Evolutionary conservation across 2,797 vertebrate species (phyloP).

Genomic region (Cottoperca gobio): DNA sequence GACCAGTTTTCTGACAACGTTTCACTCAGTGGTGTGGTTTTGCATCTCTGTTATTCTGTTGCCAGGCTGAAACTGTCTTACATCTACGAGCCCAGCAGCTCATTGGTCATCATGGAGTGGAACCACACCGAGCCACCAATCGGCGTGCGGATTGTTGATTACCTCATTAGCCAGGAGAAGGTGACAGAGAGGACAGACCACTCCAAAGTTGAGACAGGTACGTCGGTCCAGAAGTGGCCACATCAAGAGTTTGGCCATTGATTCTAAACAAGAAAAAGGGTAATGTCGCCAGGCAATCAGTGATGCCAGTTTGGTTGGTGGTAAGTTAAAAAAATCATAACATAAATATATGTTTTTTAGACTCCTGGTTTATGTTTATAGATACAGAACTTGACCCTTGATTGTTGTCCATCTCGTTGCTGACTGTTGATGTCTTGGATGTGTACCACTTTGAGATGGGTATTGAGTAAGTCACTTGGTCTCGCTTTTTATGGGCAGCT

Average conservation of each 20-base stretch:
- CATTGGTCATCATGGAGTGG: constrained; percentile 96
- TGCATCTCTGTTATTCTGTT: constrained; percentile 42
- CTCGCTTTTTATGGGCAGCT: constrained; percentile 42
- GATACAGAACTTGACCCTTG: neutral
- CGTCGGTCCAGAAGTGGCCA: constrained; percentile 12
- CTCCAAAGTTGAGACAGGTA: constrained; percentile 98
- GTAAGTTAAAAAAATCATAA: neutral
- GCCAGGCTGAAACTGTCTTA: constrained; percentile 92
- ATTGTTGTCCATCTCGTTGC: neutral
- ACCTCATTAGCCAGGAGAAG: constrained; percentile 97
- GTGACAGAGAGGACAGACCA: constrained; percentile 96
- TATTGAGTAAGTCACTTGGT: constrained; percentile 48
- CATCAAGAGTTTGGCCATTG: constrained; percentile 4
- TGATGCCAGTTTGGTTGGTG: neutral
- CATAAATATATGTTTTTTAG: neutral
- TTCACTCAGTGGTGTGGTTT: constrained; percentile 24
- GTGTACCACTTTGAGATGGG: constrained; percentile 24
- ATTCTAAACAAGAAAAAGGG: neutral
- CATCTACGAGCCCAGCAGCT: constrained; percentile 96
- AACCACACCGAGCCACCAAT: constrained; percentile 95
- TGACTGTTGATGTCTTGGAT: constrained; percentile 34
- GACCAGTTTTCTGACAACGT: constrained; percentile 25
- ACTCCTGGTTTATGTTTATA: neutral
- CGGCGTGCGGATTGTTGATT: constrained; percentile 95
- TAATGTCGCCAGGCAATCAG: constrained; percentile 18